Percentiles rank a stretch among this genome's conserved stretches.
Conservation (phyloP, 2,797 vertebrate genomes). For the Cuculus canorus region DNA sequence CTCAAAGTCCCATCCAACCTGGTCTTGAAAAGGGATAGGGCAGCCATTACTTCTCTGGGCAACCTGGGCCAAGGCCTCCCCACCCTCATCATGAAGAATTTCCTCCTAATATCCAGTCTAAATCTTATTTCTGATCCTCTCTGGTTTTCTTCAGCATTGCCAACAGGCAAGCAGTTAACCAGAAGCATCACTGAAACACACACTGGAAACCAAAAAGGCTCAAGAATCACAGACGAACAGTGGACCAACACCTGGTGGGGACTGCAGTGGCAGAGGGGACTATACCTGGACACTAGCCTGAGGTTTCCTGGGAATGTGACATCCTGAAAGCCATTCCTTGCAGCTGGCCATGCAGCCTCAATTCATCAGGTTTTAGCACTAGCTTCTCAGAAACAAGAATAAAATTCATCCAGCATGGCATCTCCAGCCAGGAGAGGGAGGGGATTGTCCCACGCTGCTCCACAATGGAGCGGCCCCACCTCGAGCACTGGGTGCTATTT, state of each 20-base stretch:
- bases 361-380: neutral
- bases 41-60: no score
- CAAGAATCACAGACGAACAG: rapidly evolving
- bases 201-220: rapidly evolving
- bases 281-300: neutral
- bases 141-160: neutral
- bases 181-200: neutral
- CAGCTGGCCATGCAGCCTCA: rapidly evolving
- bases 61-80: no score
- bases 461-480: no score
- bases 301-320: neutral
- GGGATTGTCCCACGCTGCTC: no score
- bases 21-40: no score
- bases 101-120: no score
- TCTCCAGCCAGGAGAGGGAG: no score
- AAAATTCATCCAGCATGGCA: no score
- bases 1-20: no score
- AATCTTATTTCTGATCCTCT: neutral
- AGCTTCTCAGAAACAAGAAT: neutral
- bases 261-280: rapidly evolving
- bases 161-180: neutral
- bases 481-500: no score
- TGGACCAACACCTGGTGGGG: neutral
- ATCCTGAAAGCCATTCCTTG: neutral
- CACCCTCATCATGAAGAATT: no score